Percentiles rank a stretch among this genome's conserved stretches.
These are phyloP conservation scores for Watsonalla cultraria DNA, from an alignment of 2,888 invertebrate species.

Conservation along the genomic window DNA sequence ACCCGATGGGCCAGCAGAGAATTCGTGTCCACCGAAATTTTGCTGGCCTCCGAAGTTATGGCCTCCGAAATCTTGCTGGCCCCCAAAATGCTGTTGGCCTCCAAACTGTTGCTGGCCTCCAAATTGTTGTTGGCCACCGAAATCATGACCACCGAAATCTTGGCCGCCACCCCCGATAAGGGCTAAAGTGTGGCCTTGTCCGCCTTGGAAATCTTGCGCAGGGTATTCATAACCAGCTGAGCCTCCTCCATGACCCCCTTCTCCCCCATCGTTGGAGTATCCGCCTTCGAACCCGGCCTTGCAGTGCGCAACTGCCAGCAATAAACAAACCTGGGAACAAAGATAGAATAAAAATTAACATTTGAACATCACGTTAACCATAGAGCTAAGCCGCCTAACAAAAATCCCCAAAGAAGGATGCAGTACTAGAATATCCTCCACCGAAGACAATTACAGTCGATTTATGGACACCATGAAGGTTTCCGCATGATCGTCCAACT, in stretches of 20 bases:
- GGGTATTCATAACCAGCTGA: conserved; percentile 20
- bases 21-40: conserved; percentile 18
- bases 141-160: conserved; percentile 27
- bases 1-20: conserved; percentile 4
- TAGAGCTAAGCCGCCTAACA: no score
- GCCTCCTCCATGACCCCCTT: conserved; percentile 33
- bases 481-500: no score
- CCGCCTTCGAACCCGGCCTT: conserved; percentile 52
- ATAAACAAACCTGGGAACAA: conserved; percentile 60
- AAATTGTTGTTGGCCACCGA: conserved; percentile 18
- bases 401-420: no score
- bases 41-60: conserved; percentile 15
- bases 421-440: no score
- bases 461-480: no score
- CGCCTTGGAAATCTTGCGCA: conserved; percentile 31
- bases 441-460: no score
- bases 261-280: conserved; percentile 40
- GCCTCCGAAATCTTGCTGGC: conserved; percentile 12
- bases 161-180: conserved; percentile 17
- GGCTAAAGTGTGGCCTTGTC: conserved; percentile 15
- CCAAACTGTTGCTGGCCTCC: conserved; percentile 18
- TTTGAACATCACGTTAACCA: no score
- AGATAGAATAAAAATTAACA: conserved; percentile 9
- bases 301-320: conserved; percentile 66
- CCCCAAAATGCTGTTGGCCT: conserved; percentile 18